phyloP scores from a whole-genome alignment of 2,113 vertebrate species.

The Acanthisitta chloris region DNA sequence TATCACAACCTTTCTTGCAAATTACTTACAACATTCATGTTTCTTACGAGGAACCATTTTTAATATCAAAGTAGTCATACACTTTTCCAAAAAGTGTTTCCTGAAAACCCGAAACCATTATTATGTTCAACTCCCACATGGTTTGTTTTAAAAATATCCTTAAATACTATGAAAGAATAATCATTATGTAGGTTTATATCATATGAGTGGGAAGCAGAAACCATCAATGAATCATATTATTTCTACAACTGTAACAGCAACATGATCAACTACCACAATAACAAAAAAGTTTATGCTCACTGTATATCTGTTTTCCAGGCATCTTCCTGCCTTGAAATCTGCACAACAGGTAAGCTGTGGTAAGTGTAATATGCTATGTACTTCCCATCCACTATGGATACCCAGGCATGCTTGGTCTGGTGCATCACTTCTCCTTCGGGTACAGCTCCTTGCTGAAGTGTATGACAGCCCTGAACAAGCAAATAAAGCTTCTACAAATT shows the following conservation, averaged over 20 bases:
- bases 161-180: conserved; percentile 65
- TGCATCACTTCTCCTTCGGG: neutral
- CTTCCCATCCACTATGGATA: neutral
- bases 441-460: neutral
- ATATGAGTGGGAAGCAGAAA: conserved; percentile 51
- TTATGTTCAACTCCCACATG: conserved; percentile 49
- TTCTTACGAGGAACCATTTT: conserved; percentile 13
- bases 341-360: neutral
- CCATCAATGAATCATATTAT: conserved; percentile 43
- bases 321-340: conserved; percentile 42
- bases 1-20: neutral
- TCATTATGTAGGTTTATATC: conserved; percentile 38
- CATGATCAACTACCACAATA: neutral
- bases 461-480: neutral
- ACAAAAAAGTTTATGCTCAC: neutral
- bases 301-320: conserved; percentile 2
- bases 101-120: conserved; percentile 34
- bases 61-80: conserved; percentile 10
- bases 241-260: neutral
- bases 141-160: conserved; percentile 66
- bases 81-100: conserved; percentile 39
- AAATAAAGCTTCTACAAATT: neutral
- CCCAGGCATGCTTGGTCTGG: neutral
- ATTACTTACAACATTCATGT: neutral
- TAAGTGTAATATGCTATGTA: neutral